Conservation (phyloP, 1,140 invertebrate species). For the Bombus difficillimus region DNA sequence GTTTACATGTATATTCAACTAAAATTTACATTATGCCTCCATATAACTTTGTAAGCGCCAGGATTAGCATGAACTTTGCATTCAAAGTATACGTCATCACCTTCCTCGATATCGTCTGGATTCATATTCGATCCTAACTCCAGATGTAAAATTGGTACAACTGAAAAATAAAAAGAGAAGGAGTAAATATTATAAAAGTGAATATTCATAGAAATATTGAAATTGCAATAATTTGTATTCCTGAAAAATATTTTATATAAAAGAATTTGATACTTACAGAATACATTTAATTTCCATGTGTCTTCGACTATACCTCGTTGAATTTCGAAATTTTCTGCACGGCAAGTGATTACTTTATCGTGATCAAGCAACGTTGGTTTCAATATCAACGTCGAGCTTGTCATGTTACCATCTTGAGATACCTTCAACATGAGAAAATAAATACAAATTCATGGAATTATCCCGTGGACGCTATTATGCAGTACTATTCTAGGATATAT, state of each 20-base stretch:
- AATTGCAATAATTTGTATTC: not conserved
- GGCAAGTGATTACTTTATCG: constrained; percentile 89
- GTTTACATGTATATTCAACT: not conserved
- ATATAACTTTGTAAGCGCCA: constrained; percentile 92
- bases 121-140: constrained; percentile 92
- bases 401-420: constrained; percentile 90
- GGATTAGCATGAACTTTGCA: constrained; percentile 94
- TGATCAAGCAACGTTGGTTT: constrained; percentile 90
- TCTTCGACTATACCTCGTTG: constrained; percentile 89
- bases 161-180: constrained; percentile 81
- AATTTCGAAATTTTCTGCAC: constrained; percentile 90
- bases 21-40: constrained; percentile 95
- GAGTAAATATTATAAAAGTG: not conserved
- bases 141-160: constrained; percentile 89
- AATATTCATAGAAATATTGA: not conserved
- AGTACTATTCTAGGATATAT: no score
- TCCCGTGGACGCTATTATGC: no score
- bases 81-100: constrained; percentile 95
- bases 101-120: constrained; percentile 94
- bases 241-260: not conserved
- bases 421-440: constrained; percentile 82
- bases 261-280: constrained; percentile 87
- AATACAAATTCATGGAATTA: not conserved
- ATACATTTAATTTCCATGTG: constrained; percentile 91
- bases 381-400: constrained; percentile 89